phyloP scores from a whole-genome alignment of 30 jellyfish, hydroid and myxozoan species.

The Aurelia aurita region DNA sequence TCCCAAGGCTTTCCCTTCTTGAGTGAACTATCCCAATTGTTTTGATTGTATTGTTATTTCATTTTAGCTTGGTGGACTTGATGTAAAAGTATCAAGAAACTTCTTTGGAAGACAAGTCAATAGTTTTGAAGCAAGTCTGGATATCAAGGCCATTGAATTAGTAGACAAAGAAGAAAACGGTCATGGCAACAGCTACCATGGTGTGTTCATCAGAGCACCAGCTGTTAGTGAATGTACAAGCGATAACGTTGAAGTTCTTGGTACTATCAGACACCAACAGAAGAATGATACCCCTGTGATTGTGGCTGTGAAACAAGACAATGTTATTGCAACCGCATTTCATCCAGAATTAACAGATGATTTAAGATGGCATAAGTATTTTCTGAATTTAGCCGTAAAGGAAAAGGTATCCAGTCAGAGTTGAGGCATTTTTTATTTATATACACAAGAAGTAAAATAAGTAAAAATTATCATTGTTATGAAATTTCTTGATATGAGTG shows the following conservation, averaged over 20 bases:
- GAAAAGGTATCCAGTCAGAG: background rate
- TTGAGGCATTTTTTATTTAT: background rate
- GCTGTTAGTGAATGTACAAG: slow-evolving; percentile 74
- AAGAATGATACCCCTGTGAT: slow-evolving; percentile 40
- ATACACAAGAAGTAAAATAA: no score
- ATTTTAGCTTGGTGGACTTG: slow-evolving; percentile 94
- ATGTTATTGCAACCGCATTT: slow-evolving; percentile 91
- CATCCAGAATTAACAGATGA: slow-evolving; percentile 98
- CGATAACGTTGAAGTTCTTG: slow-evolving; percentile 77
- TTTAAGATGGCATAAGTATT: slow-evolving; percentile 85
- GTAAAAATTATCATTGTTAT: no score
- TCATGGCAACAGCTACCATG: slow-evolving; percentile 31
- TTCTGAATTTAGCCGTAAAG: slow-evolving; percentile 49
- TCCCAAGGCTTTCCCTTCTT: no score
- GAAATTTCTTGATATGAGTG: no score
- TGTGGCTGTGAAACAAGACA: slow-evolving; percentile 95
- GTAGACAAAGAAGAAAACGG: background rate
- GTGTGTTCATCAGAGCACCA: slow-evolving; percentile 98
- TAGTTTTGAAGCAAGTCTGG: slow-evolving; percentile 85
- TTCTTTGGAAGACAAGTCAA: slow-evolving; percentile 95
- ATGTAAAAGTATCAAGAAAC: slow-evolving; percentile 91
- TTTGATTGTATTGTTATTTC: no score
- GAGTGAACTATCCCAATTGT: no score
- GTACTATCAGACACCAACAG: slow-evolving; percentile 46
- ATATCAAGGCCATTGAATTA: slow-evolving; percentile 28